Conservation (phyloP, 1,140 invertebrate genomes). For the Heliconius melpomene region DNA sequence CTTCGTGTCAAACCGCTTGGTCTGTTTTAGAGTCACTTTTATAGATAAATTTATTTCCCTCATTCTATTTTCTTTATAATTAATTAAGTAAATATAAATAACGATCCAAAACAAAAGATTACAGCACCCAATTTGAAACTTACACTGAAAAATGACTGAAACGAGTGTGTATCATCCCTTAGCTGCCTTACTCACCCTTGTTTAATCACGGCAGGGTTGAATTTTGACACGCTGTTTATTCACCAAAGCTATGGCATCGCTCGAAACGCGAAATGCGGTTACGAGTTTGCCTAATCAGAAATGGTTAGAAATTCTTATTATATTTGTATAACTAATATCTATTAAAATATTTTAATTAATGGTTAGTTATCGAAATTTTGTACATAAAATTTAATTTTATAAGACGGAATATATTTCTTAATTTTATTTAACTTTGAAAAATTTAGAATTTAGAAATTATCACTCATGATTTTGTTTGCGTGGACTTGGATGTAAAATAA, state of each 20-base stretch:
- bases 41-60: not conserved
- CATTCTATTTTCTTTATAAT: not conserved
- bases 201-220: constrained; percentile 62
- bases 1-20: too few relatives aligned
- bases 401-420: too few relatives aligned
- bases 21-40: too few relatives aligned
- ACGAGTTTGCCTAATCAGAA: constrained; percentile 38
- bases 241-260: constrained; percentile 42
- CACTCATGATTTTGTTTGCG: too few relatives aligned
- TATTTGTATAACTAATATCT: not conserved
- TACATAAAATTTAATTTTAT: too few relatives aligned
- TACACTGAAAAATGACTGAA: constrained; percentile 4
- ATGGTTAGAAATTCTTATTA: constrained; percentile 26
- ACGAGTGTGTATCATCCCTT: constrained; percentile 28
- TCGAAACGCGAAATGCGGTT: constrained; percentile 40
- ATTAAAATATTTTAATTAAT: too few relatives aligned
- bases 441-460: too few relatives aligned
- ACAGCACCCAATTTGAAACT: constrained; percentile 5
- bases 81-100: not conserved
- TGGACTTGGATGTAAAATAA: too few relatives aligned
- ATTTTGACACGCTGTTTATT: constrained; percentile 59
- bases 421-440: too few relatives aligned
- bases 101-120: not conserved
- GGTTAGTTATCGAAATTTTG: too few relatives aligned
- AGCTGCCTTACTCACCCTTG: constrained; percentile 32